Percentiles rank a stretch among this genome's conserved stretches.
Conservation (phyloP, 2,113 vertebrate species). For the Aspidoscelis tigris region DNA sequence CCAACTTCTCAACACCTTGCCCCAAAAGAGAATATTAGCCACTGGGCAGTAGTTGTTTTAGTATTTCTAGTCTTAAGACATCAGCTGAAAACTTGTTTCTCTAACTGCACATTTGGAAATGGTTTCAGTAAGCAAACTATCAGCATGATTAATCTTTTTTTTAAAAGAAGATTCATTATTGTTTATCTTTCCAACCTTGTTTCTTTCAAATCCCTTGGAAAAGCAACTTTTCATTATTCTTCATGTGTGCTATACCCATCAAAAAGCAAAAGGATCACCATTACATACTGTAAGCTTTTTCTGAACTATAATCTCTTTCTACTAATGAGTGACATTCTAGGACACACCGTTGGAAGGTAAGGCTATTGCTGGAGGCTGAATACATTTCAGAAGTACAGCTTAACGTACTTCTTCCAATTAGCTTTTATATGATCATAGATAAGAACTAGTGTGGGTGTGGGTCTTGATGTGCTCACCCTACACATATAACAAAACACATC, state of each 20-base stretch:
- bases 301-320: not conserved
- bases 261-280: not conserved
- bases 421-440: not conserved
- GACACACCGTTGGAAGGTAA: not conserved
- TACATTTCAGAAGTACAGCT: not conserved
- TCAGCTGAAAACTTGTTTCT: too few relatives aligned
- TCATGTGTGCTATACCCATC: not conserved
- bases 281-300: not conserved
- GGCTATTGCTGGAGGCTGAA: not conserved
- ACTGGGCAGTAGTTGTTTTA: too few relatives aligned
- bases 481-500: not conserved
- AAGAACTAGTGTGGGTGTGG: too few relatives aligned
- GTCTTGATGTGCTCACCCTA: not conserved
- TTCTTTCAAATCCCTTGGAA: not conserved
- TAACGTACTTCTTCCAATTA: not conserved
- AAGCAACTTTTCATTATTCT: not conserved
- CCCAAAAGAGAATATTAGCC: too few relatives aligned
- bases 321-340: slow-evolving; percentile 7
- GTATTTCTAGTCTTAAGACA: too few relatives aligned
- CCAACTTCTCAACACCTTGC: too few relatives aligned
- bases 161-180: not conserved
- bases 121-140: not conserved
- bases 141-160: not conserved
- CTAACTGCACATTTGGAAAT: too few relatives aligned
- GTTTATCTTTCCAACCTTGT: not conserved